Evolutionary conservation across 2,113 vertebrate genomes (phyloP).

Genomic region (human (Homo sapiens)): DNA sequence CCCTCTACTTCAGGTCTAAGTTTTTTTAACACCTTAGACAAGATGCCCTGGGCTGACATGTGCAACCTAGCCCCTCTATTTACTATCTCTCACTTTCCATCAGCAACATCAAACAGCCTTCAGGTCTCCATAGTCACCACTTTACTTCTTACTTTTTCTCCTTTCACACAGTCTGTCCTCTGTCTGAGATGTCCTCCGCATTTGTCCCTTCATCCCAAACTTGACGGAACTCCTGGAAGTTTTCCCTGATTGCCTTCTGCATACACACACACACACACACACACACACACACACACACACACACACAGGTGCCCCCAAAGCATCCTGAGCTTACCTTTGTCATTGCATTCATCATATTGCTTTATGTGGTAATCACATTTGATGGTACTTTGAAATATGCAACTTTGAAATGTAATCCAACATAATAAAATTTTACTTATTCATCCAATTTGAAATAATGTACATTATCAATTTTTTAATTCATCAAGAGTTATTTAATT

Average conservation of each 20-base stretch:
- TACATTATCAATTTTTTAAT: background rate
- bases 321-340: background rate
- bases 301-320: background rate
- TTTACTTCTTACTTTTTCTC: background rate
- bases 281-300: background rate
- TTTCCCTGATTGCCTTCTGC: background rate
- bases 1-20: background rate
- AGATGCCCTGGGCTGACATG: background rate
- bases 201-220: background rate
- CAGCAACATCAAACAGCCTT: background rate
- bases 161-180: background rate
- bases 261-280: accelerated
- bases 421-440: background rate
- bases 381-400: background rate
- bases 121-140: background rate
- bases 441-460: background rate
- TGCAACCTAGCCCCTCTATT: background rate
- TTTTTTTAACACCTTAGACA: background rate
- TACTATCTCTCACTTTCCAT: background rate
- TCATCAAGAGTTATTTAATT: background rate
- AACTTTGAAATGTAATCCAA: background rate
- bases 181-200: background rate
- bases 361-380: background rate
- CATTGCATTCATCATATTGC: background rate
- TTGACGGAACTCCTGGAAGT: background rate